Evolutionary conservation across 2,888 invertebrate species (phyloP).

Genomic region (Euphydryas editha): DNA sequence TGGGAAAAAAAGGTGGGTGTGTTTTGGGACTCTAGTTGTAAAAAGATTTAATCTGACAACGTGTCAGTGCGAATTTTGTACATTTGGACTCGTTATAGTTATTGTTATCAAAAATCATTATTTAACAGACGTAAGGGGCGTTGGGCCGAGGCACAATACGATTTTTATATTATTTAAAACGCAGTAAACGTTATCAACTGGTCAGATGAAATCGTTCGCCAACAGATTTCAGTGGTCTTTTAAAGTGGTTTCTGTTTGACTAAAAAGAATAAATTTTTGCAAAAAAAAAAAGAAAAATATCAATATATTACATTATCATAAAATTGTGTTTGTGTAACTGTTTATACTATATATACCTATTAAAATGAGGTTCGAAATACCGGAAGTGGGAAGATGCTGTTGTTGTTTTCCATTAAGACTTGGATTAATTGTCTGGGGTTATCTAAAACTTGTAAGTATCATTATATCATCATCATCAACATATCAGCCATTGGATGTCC

Average conservation of each 20-base stretch:
- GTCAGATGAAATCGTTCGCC: constrained; percentile 3
- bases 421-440: constrained; percentile 44
- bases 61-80: too few species aligned
- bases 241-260: not conserved
- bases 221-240: not conserved
- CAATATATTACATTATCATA: not conserved
- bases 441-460: constrained; percentile 46
- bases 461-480: too few species aligned
- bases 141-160: not conserved
- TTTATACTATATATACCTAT: not conserved
- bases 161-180: not conserved
- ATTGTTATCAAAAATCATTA: not conserved
- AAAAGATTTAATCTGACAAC: too few species aligned
- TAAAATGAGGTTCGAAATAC: constrained; percentile 8
- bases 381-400: constrained; percentile 29
- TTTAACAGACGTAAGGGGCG: not conserved
- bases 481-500: too few species aligned
- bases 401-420: constrained; percentile 37
- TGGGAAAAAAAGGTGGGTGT: too few species aligned
- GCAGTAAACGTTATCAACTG: constrained; percentile 4
- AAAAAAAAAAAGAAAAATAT: not conserved
- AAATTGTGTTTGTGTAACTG: not conserved
- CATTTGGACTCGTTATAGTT: too few species aligned
- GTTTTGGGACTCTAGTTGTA: too few species aligned
- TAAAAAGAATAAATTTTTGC: not conserved